Evolutionary conservation across 2,113 vertebrate genomes (phyloP).

Genomic region (Chaetops frenatus): DNA sequence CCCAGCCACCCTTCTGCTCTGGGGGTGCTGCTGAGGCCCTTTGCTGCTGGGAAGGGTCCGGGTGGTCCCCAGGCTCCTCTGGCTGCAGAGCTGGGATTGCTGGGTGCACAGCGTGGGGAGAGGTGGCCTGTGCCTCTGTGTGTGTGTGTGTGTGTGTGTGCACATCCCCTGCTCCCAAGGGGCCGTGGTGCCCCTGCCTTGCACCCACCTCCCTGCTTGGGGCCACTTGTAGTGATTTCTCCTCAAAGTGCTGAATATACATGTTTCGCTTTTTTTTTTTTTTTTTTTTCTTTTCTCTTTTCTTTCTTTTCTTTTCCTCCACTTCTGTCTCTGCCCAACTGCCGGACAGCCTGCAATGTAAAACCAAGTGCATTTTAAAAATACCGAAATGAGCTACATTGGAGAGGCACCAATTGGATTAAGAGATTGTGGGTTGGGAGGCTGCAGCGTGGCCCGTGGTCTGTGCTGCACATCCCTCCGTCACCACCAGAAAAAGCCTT

Average conservation of each 20-base stretch:
- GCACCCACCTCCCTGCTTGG: not conserved
- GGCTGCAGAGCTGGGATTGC: not conserved
- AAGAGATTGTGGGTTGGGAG: constrained; percentile 31
- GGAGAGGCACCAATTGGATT: constrained; percentile 36
- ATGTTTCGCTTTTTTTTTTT: not conserved
- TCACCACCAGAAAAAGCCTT: constrained; percentile 20
- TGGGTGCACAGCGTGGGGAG: not conserved
- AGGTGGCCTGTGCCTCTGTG: not conserved
- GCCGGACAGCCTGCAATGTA: constrained; percentile 55
- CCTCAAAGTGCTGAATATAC: constrained; percentile 42
- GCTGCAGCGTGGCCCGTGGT: not conserved
- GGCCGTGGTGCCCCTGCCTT: not conserved
- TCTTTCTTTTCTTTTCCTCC: rapidly evolving
- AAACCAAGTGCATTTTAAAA: constrained; percentile 60
- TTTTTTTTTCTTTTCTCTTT: no score
- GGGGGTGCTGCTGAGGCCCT: not conserved
- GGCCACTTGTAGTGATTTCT: not conserved
- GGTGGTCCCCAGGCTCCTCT: not conserved
- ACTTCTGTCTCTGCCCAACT: constrained; percentile 5
- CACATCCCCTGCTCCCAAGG: not conserved
- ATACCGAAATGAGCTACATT: not conserved
- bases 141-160: not conserved
- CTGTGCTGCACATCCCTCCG: rapidly evolving
- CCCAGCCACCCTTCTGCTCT: not conserved
- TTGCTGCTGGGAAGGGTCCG: not conserved